Percentiles rank a stretch among this genome's conserved stretches.
These are phyloP conservation scores for Misgurnus anguillicaudatus DNA, from an alignment of 2,113 vertebrate species.

Conservation along the genomic window DNA sequence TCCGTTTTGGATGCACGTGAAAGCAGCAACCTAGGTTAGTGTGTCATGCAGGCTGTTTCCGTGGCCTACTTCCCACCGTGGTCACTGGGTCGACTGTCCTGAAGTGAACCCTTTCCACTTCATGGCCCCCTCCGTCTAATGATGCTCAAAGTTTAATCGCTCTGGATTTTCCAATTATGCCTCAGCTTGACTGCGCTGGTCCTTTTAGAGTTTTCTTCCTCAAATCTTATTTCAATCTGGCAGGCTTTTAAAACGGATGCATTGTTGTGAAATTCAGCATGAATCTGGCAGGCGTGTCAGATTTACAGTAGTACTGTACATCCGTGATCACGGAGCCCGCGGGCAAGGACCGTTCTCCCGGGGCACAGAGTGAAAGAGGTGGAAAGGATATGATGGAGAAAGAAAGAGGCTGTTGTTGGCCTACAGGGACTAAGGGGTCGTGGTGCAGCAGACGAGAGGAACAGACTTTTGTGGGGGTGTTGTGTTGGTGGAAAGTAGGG, in stretches of 20 bases:
- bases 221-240: conserved; percentile 16
- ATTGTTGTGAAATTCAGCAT: conserved; percentile 21
- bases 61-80: conserved; percentile 44
- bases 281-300: conserved; percentile 34
- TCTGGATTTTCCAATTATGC: conserved; percentile 52
- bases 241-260: conserved; percentile 24
- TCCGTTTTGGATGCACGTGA: neutral
- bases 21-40: conserved; percentile 38
- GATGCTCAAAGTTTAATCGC: conserved; percentile 47
- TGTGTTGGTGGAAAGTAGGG: conserved; percentile 50
- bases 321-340: conserved; percentile 43
- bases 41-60: conserved; percentile 21
- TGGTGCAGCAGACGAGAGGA: conserved; percentile 56
- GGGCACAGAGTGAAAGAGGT: conserved; percentile 5
- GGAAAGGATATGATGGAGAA: conserved; percentile 32
- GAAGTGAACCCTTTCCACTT: conserved; percentile 45
- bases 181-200: conserved; percentile 28
- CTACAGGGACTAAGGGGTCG: conserved; percentile 61
- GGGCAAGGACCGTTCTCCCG: conserved; percentile 48
- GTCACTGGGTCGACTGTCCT: conserved; percentile 52
- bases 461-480: conserved; percentile 63
- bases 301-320: conserved; percentile 53
- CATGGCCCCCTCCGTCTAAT: conserved; percentile 45
- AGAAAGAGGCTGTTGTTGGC: conserved; percentile 49
- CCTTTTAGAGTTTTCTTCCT: conserved; percentile 37